Evolutionary conservation across 2,113 vertebrate genomes (phyloP).

Genomic region (Pogona vitticeps): DNA sequence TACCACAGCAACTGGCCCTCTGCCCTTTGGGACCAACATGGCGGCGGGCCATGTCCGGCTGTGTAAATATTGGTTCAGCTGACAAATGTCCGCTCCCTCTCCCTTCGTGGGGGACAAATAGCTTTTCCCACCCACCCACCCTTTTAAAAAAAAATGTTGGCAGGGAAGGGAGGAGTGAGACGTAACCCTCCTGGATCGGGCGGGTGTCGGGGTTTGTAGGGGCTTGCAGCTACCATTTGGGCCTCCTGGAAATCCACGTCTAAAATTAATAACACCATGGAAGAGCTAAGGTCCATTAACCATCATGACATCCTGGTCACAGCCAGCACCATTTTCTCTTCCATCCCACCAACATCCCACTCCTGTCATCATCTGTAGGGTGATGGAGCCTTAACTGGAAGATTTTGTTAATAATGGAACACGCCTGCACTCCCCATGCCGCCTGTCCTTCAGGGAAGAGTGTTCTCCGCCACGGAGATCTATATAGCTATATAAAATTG

Average conservation of each 20-base stretch:
- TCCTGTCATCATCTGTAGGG: neutral
- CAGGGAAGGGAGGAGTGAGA: too few relatives aligned
- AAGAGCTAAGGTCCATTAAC: neutral
- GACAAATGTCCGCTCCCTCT: neutral
- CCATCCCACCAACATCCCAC: neutral
- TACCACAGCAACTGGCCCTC: neutral
- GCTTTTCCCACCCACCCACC: too few relatives aligned
- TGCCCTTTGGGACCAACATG: neutral
- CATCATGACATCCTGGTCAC: neutral
- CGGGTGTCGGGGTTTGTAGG: too few relatives aligned
- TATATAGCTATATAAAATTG: too few relatives aligned
- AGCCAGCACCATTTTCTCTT: neutral
- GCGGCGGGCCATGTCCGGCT: neutral
- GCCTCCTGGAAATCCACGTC: too few relatives aligned
- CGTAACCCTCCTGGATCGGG: too few relatives aligned
- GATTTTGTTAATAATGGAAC: neutral
- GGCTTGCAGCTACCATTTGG: neutral
- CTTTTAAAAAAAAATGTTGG: too few relatives aligned
- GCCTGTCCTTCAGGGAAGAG: too few relatives aligned
- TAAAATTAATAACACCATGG: neutral
- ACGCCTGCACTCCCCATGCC: too few relatives aligned
- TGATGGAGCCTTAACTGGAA: too few relatives aligned
- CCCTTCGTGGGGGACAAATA: neutral
- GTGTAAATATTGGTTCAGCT: neutral
- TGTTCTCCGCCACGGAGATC: too few relatives aligned